Percentiles rank a stretch among this genome's conserved stretches.
These are phyloP conservation scores for Chymomyza costata DNA, from an alignment of 1,140 invertebrate genomes.

Conservation along the genomic window DNA sequence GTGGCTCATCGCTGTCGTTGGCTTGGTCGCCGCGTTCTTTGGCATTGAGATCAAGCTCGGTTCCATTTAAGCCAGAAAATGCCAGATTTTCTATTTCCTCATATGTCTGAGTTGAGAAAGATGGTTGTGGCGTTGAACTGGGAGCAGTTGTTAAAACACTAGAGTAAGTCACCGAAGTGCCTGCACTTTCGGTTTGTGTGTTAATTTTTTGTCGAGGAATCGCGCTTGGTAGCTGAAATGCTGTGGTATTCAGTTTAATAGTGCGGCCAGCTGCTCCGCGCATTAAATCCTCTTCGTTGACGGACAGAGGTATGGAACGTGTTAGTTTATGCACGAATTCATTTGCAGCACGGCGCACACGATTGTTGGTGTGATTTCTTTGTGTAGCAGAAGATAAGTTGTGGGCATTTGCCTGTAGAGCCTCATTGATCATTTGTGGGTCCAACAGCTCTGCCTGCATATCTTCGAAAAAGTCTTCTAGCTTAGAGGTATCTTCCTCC, in stretches of 20 bases:
- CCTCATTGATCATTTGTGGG: slow-evolving; percentile 66
- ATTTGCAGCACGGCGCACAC: slow-evolving; percentile 38
- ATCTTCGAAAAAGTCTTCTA: slow-evolving; percentile 62
- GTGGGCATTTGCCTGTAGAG: slow-evolving; percentile 25
- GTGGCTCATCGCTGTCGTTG: slow-evolving; percentile 38
- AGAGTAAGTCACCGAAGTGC: neutral
- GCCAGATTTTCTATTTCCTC: slow-evolving; percentile 61
- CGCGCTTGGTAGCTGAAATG: slow-evolving; percentile 46
- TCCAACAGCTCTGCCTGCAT: slow-evolving; percentile 58
- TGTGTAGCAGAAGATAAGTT: neutral
- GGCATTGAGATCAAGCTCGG: slow-evolving; percentile 31
- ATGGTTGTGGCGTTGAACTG: neutral
- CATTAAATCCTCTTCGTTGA: slow-evolving; percentile 51
- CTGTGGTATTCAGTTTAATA: slow-evolving; percentile 57
- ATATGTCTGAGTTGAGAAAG: slow-evolving; percentile 33
- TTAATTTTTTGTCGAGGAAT: neutral
- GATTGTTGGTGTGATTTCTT: slow-evolving; percentile 8
- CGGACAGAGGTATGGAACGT: slow-evolving; percentile 54
- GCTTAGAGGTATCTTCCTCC: slow-evolving; percentile 1
- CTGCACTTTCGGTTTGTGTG: slow-evolving; percentile 1
- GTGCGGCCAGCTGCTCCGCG: slow-evolving; percentile 49
- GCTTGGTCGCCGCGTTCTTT: slow-evolving; percentile 35
- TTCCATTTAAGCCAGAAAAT: slow-evolving; percentile 66
- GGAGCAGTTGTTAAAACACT: neutral
- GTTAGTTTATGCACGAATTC: slow-evolving; percentile 66